Percentiles rank a stretch among this genome's conserved stretches.
Evolutionary conservation across 2,797 vertebrate genomes (phyloP).

Genomic region (Eospalax fontanierii): DNA sequence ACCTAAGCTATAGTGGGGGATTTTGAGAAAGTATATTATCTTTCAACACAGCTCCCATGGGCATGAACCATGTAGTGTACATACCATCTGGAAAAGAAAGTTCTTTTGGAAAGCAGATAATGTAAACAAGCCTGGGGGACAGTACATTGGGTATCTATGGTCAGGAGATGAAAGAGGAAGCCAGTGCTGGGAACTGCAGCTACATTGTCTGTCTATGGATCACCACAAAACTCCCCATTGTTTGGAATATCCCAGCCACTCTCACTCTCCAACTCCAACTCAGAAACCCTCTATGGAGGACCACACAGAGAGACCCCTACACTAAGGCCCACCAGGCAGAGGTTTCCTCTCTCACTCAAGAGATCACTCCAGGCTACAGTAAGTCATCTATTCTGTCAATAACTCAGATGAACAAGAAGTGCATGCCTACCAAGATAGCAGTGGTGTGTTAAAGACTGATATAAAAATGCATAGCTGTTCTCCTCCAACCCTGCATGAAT

Average conservation of each 20-base stretch:
- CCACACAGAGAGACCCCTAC: background rate
- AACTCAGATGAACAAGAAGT: background rate
- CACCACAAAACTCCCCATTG: background rate
- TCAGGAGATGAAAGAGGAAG: constrained; percentile 1
- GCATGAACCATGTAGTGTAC: constrained; percentile 34
- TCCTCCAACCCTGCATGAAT: background rate
- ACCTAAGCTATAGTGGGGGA: constrained; percentile 42
- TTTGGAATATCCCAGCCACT: background rate
- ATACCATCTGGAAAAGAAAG: constrained; percentile 68
- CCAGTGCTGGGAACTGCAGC: background rate
- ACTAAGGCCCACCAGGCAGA: background rate
- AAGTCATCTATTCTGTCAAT: background rate
- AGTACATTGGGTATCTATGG: background rate
- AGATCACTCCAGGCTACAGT: background rate
- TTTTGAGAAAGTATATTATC: constrained; percentile 48
- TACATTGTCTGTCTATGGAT: background rate
- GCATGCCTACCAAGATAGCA: background rate
- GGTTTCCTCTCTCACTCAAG: background rate
- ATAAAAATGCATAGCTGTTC: background rate
- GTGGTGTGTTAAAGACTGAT: background rate
- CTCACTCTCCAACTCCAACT: background rate
- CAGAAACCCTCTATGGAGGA: background rate
- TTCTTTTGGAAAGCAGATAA: constrained; percentile 65
- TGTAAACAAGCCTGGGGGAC: background rate
- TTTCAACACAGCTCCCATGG: background rate